Percentiles rank a stretch among this genome's conserved stretches.
These are phyloP conservation scores for Vesta saturnalis DNA, from an alignment of 2,888 invertebrate genomes.

Conservation along the genomic window DNA sequence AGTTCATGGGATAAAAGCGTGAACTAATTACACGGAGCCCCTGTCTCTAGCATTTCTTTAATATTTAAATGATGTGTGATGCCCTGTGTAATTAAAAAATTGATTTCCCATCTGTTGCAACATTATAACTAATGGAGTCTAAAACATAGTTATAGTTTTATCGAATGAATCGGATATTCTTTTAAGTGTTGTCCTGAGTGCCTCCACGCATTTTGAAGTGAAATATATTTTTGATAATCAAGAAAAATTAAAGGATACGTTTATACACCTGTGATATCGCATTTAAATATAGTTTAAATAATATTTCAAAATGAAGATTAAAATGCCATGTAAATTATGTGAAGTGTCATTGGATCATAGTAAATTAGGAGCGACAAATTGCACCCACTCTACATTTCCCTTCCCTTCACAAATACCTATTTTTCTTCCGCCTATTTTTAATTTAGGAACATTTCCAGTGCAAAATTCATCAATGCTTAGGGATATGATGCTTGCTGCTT, in stretches of 20 bases:
- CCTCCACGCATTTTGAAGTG: slow-evolving; percentile 28
- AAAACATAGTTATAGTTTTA: slow-evolving; percentile 8
- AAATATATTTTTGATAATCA: slow-evolving; percentile 29
- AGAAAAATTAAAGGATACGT: not conserved
- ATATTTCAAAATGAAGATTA: slow-evolving; percentile 54
- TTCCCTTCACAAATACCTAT: slow-evolving; percentile 49
- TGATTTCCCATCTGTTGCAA: too few species aligned
- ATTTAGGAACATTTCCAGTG: slow-evolving; percentile 57
- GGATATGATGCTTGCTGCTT: slow-evolving; percentile 73
- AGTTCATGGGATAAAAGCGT: not conserved
- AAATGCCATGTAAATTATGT: slow-evolving; percentile 60
- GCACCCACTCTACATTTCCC: slow-evolving; percentile 55
- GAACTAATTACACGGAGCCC: not conserved
- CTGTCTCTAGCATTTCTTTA: not conserved
- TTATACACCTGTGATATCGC: slow-evolving; percentile 46
- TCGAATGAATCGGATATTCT: slow-evolving; percentile 18
- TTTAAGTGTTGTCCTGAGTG: slow-evolving; percentile 26
- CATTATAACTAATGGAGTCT: not conserved
- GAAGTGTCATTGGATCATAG: slow-evolving; percentile 56
- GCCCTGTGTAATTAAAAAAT: not conserved
- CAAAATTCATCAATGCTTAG: slow-evolving; percentile 67
- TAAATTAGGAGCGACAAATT: slow-evolving; percentile 52
- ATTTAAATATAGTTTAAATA: slow-evolving; percentile 10
- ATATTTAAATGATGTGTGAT: not conserved
- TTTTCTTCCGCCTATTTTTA: slow-evolving; percentile 51